These are phyloP conservation scores for Tinea semifulvella DNA, from an alignment of 2,888 invertebrate genomes.

Conservation along the genomic window DNA sequence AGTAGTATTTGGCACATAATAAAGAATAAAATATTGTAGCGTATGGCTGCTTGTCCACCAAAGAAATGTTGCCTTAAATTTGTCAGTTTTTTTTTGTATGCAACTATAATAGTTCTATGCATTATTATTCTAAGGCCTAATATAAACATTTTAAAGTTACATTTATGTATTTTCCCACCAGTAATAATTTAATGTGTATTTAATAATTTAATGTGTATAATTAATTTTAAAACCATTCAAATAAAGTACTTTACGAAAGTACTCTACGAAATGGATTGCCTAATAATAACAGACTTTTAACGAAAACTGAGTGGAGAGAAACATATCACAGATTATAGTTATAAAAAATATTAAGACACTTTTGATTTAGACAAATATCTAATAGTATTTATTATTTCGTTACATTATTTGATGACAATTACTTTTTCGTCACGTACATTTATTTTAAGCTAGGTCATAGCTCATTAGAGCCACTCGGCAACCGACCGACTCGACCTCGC, in stretches of 20 bases:
- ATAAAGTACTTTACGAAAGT: constrained; percentile 5
- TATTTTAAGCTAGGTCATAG: constrained; percentile 17
- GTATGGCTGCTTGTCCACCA: too few species aligned
- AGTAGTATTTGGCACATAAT: too few species aligned
- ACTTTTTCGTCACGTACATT: too few species aligned
- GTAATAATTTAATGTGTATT: background rate
- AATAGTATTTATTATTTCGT: background rate
- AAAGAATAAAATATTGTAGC: too few species aligned
- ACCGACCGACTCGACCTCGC: too few species aligned
- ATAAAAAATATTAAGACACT: constrained; percentile 4
- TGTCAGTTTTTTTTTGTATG: too few species aligned
- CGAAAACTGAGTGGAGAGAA: background rate
- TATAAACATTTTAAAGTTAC: too few species aligned
- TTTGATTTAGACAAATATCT: constrained; percentile 4
- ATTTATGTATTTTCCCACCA: too few species aligned
- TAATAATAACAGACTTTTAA: background rate
- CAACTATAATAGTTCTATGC: too few species aligned
- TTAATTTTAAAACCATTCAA: constrained; percentile 4
- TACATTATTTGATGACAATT: constrained; percentile 12
- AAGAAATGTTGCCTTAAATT: too few species aligned
- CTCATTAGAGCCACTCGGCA: too few species aligned
- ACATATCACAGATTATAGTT: constrained; percentile 4
- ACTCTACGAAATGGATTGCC: constrained; percentile 8
- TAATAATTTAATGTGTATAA: background rate
- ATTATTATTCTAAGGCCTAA: too few species aligned